Evolutionary conservation across 2,888 invertebrate genomes (phyloP).

Genomic region (Perizoma affinitatum): DNA sequence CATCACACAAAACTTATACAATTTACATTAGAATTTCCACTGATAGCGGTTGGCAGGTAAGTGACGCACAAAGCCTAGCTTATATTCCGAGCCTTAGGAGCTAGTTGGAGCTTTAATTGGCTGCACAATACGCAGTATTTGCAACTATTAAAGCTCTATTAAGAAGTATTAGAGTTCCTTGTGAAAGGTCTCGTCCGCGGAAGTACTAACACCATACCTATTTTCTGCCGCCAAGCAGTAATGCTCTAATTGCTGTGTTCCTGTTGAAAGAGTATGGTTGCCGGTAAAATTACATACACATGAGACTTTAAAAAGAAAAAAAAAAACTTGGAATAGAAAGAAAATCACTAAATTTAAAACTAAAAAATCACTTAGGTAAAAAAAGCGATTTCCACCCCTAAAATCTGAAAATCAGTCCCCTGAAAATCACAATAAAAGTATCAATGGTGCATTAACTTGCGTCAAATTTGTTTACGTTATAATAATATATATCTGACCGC

Average conservation of each 20-base stretch:
- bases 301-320: no score
- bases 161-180: no score
- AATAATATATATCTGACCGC: slow-evolving; percentile 77
- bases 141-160: slow-evolving; percentile 4
- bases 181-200: no score
- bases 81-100: slow-evolving; percentile 37
- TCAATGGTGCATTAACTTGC: slow-evolving; percentile 78
- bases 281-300: no score
- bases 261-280: no score
- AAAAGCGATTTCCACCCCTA: slow-evolving; percentile 5
- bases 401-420: slow-evolving; percentile 16
- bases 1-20: slow-evolving; percentile 24
- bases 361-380: neutral
- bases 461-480: slow-evolving; percentile 78
- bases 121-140: slow-evolving; percentile 43
- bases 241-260: no score
- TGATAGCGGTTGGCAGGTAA: slow-evolving; percentile 50
- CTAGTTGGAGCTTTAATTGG: slow-evolving; percentile 46
- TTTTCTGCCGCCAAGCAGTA: no score
- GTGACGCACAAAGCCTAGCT: slow-evolving; percentile 53
- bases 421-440: slow-evolving; percentile 52
- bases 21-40: slow-evolving; percentile 41
- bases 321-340: no score
- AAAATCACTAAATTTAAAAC: no score
- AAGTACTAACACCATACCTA: no score